phyloP scores from a whole-genome alignment of 2,797 vertebrate genomes.

The Macroramphosus scolopax region DNA sequence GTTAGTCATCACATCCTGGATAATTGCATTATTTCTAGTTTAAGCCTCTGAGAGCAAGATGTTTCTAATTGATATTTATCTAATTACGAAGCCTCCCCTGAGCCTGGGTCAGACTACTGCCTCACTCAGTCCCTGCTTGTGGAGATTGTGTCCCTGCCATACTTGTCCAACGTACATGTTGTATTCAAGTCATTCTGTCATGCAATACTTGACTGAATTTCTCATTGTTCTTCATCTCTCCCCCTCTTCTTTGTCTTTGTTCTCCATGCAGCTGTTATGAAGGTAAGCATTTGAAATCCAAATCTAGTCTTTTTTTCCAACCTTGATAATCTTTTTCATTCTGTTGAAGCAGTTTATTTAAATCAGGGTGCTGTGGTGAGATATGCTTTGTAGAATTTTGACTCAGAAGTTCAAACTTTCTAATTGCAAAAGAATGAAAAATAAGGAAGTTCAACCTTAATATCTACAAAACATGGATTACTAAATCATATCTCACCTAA shows the following conservation, averaged over 20 bases:
- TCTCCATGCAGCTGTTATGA: slow-evolving; percentile 70
- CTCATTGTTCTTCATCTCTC: slow-evolving; percentile 44
- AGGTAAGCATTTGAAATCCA: slow-evolving; percentile 72
- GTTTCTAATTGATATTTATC: slow-evolving; percentile 68
- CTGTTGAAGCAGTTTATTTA: slow-evolving; percentile 22
- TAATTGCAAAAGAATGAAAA: slow-evolving; percentile 24
- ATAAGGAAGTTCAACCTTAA: slow-evolving; percentile 26
- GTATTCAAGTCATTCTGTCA: slow-evolving; percentile 26
- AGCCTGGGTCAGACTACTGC: slow-evolving; percentile 38
- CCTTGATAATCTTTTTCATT: slow-evolving; percentile 23
- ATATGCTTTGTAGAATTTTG: slow-evolving; percentile 46
- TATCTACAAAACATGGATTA: slow-evolving; percentile 19
- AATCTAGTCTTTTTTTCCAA: slow-evolving; percentile 27
- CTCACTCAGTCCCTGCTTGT: slow-evolving; percentile 14
- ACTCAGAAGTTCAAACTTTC: slow-evolving; percentile 28
- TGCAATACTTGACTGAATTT: slow-evolving; percentile 41
- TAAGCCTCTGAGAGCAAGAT: slow-evolving; percentile 53
- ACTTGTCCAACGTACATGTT: slow-evolving; percentile 33
- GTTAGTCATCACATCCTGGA: slow-evolving; percentile 57
- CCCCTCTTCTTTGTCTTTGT: slow-evolving; percentile 28
- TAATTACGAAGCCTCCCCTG: slow-evolving; percentile 59
- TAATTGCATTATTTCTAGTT: slow-evolving; percentile 66
- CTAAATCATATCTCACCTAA: slow-evolving; percentile 48
- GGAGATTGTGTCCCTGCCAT: slow-evolving; percentile 17
- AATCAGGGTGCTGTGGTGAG: slow-evolving; percentile 49